Evolutionary conservation across 92 coral and sea anemone species (phyloP), one percentile per base, ranked within the genome.

Genomic region (Actinernus sp.): DNA sequence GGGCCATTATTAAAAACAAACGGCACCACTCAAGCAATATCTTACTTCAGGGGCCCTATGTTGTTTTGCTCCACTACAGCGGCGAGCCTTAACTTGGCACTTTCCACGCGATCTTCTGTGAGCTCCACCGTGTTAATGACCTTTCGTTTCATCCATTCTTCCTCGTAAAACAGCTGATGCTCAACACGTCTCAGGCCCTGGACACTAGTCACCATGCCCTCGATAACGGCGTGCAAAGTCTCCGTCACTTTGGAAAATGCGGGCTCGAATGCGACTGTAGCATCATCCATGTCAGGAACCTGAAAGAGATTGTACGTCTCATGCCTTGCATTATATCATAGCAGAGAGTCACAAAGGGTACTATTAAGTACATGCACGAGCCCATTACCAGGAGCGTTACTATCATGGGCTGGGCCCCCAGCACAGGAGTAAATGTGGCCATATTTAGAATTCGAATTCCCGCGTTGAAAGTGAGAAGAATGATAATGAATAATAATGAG

Each of bases 1-100:
- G 7, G 41, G 14, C 41, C 7, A 36, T 6, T 36, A 36, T 36
- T 36, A 36, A 36, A 14, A 43, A 18, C 14, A 3, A 21, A 6
- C 26, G 26, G 3, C 55, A 5, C 26, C 26, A 23, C 24, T 31
- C 14, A 17, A 7, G 17, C 1, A 58, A 9, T 2, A 2, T 46
- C 89, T 75, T 82, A 93, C 98, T 91, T 93, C 7, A 78, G 47
- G 3, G 98, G 98, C 6, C 98, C 98, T 33, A 68, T 55, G 41
- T 85, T 83, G 81, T 93, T 93, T 28, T 82, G 74, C 62, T 93
- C 87, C 37, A 93, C 85, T 14, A 93, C 85, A 26, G 32, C 67
- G 24, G 87, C 87, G 19, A 90, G 79, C 68, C 82, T 86, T 43
- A 64, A 76, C 73, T 83, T 93, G 40, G 94, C 91, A 49, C 61